phyloP scores from a whole-genome alignment of 2,888 invertebrate genomes.

The Tupiocoris notatus region DNA sequence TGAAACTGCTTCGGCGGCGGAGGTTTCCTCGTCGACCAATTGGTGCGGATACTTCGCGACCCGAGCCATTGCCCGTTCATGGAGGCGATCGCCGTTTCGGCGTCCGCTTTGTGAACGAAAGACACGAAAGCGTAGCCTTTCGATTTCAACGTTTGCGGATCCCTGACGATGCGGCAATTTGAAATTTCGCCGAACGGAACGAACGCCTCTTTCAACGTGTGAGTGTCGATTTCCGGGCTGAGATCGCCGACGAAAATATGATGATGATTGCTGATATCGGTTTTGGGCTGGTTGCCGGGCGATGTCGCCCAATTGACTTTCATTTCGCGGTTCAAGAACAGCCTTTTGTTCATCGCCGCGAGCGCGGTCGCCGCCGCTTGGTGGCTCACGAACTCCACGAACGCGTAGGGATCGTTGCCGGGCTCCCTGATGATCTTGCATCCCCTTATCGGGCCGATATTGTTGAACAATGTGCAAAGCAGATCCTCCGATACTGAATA shows the following conservation, averaged over 20 bases:
- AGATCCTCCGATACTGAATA: slow-evolving; percentile 90
- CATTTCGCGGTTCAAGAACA: slow-evolving; percentile 97
- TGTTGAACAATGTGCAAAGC: slow-evolving; percentile 90
- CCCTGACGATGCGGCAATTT: slow-evolving; percentile 97
- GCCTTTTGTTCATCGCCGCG: slow-evolving; percentile 97
- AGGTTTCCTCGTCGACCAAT: slow-evolving; percentile 98
- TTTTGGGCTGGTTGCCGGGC: slow-evolving; percentile 94
- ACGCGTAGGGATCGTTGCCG: slow-evolving; percentile 98
- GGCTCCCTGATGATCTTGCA: slow-evolving; percentile 99
- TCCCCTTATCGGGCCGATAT: slow-evolving; percentile 95
- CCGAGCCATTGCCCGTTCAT: slow-evolving; percentile 99
- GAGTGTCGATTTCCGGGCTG: slow-evolving; percentile 98
- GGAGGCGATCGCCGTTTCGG: slow-evolving; percentile 94
- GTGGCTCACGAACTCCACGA: slow-evolving; percentile 97
- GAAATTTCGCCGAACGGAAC: slow-evolving; percentile 99
- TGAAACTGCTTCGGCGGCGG: slow-evolving; percentile 73
- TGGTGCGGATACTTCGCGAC: slow-evolving; percentile 95
- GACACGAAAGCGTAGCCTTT: slow-evolving; percentile 99
- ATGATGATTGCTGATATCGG: slow-evolving; percentile 97
- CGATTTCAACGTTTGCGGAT: slow-evolving; percentile 97
- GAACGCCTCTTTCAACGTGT: slow-evolving; percentile 95
- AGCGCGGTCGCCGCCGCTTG: slow-evolving; percentile 94
- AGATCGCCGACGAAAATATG: slow-evolving; percentile 99
- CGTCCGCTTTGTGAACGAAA: slow-evolving; percentile 97
- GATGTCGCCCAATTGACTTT: slow-evolving; percentile 99